These are phyloP conservation scores for Cataglyphis rosenhaueri DNA, from an alignment of 2,888 invertebrate genomes.

Conservation along the genomic window DNA sequence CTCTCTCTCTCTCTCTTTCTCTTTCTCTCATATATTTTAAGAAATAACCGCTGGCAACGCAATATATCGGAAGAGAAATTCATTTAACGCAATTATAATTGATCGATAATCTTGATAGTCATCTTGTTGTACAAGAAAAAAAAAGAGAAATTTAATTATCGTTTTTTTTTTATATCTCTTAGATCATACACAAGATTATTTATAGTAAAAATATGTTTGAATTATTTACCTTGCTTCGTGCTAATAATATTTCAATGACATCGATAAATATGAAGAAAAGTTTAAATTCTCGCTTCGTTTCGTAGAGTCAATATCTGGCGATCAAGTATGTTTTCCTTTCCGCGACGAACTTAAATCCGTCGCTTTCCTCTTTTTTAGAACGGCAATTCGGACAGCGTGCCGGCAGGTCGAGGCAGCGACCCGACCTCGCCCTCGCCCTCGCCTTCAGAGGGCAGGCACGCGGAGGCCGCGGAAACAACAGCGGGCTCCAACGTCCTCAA, in stretches of 20 bases:
- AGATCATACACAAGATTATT: neutral
- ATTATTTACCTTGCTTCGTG: neutral
- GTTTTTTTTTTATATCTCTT: neutral
- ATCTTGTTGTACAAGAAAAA: neutral
- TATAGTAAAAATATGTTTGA: neutral
- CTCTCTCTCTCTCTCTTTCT: neutral
- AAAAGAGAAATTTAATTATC: neutral
- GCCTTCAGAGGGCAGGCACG: constrained; percentile 64
- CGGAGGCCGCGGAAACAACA: constrained; percentile 60
- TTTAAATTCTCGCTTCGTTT: neutral
- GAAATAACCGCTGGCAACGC: neutral
- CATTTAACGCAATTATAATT: constrained; percentile 24
- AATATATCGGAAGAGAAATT: neutral
- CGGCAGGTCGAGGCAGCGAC: constrained; percentile 65
- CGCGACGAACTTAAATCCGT: neutral
- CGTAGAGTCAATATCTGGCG: neutral
- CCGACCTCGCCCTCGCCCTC: constrained; percentile 60
- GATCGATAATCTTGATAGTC: constrained; percentile 8
- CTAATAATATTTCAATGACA: neutral
- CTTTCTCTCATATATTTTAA: constrained; percentile 24
- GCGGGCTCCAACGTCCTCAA: constrained; percentile 64
- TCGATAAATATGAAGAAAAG: neutral
- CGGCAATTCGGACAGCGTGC: constrained; percentile 66
- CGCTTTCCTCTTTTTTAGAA: constrained; percentile 61
- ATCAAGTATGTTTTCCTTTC: neutral